These are phyloP conservation scores for Tipula vernalis DNA, from an alignment of 2,888 invertebrate species.

Conservation along the genomic window DNA sequence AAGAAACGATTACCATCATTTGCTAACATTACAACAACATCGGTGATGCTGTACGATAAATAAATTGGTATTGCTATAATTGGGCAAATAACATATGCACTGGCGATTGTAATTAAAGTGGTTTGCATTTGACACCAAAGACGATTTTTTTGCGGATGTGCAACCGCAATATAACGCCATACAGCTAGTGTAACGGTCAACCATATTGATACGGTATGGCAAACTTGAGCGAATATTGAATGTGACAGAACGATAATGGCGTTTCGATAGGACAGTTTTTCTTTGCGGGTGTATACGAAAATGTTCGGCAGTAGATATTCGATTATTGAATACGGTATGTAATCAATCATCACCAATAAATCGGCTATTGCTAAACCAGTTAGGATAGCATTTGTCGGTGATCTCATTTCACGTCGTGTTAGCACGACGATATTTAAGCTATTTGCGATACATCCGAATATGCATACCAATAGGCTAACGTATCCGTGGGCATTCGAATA, in stretches of 20 bases:
- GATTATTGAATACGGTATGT: conserved; percentile 79
- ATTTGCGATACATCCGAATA: conserved; percentile 83
- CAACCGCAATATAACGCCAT: conserved; percentile 82
- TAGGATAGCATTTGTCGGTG: conserved; percentile 83
- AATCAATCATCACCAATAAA: conserved; percentile 82
- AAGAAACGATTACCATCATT: conserved; percentile 32
- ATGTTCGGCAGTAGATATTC: conserved; percentile 48
- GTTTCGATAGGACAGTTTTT: conserved; percentile 57
- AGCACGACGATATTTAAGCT: conserved; percentile 84
- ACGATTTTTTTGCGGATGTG: conserved; percentile 66
- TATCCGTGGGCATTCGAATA: conserved; percentile 73
- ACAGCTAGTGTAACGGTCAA: conserved; percentile 84
- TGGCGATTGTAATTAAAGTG: conserved; percentile 60
- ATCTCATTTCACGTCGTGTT: conserved; percentile 78
- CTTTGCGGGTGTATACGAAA: conserved; percentile 36
- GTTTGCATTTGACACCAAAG: conserved; percentile 71
- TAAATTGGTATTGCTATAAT: conserved; percentile 74
- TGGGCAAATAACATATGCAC: conserved; percentile 71
- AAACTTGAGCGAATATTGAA: conserved; percentile 77
- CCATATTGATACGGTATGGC: conserved; percentile 87
- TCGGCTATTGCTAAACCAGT: conserved; percentile 86
- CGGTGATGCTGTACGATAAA: conserved; percentile 59
- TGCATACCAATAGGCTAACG: conserved; percentile 72
- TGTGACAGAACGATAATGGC: conserved; percentile 79
- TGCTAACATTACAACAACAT: conserved; percentile 40